Conservation (phyloP, 2,888 invertebrate species). For the Pseudococcus longispinus region DNA sequence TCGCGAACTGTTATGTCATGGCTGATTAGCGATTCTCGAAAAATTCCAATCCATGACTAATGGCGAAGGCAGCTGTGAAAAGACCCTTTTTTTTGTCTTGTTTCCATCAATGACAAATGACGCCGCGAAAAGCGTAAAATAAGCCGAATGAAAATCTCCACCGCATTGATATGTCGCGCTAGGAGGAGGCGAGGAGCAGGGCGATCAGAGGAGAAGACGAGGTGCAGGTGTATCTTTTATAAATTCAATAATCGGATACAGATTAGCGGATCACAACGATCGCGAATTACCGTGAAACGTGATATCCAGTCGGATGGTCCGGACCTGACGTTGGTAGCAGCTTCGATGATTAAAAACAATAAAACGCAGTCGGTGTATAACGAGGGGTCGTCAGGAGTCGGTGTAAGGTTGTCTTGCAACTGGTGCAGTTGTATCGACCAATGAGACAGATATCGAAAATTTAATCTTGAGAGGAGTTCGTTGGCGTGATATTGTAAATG, state of each 20-base stretch:
- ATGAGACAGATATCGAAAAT: too few species aligned
- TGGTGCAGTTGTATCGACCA: not conserved
- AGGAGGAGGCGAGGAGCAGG: not conserved
- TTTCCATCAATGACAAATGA: constrained; percentile 54
- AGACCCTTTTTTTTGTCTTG: constrained; percentile 48
- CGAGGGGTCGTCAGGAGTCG: not conserved
- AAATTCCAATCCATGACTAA: constrained; percentile 57
- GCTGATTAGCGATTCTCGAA: constrained; percentile 57
- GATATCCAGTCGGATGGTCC: constrained; percentile 9
- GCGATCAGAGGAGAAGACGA: not conserved
- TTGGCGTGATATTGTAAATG: too few species aligned
- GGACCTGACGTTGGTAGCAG: not conserved
- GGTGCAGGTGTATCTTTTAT: constrained; percentile 48
- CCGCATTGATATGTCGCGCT: not conserved
- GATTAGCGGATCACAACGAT: constrained; percentile 40
- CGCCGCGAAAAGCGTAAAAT: constrained; percentile 52
- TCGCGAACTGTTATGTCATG: constrained; percentile 52
- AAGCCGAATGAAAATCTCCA: constrained; percentile 36
- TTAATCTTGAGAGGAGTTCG: too few species aligned
- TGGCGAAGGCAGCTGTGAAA: constrained; percentile 53
- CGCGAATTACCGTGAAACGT: constrained; percentile 23
- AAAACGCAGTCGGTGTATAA: constrained; percentile 23
- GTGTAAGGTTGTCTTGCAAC: not conserved
- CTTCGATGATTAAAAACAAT: constrained; percentile 24
- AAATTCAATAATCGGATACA: constrained; percentile 54